Percentiles rank a stretch among this genome's conserved stretches.
phyloP scores from a whole-genome alignment of 1,140 invertebrate genomes.

The Drosophila tristis region DNA sequence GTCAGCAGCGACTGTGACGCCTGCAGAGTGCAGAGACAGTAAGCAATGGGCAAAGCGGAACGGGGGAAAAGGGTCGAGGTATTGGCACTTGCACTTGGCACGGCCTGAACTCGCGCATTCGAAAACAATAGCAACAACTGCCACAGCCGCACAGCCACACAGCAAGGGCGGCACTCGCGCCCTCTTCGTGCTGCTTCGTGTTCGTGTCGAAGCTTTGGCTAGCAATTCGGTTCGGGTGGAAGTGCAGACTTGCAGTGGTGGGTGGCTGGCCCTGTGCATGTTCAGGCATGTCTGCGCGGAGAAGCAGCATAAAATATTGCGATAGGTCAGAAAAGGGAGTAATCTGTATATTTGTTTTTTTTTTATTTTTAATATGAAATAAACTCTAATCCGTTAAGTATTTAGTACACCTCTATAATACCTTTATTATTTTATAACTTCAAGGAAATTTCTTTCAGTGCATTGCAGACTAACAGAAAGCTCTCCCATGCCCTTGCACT shows the following conservation, averaged over 20 bases:
- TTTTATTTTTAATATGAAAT: background rate
- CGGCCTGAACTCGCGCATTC: conserved; percentile 63
- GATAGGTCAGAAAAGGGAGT: conserved; percentile 21
- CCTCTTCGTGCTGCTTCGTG: conserved; percentile 15
- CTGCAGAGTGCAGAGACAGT: conserved; percentile 66
- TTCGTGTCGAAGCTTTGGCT: conserved; percentile 3
- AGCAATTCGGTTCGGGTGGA: conserved; percentile 1
- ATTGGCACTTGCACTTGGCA: conserved; percentile 78
- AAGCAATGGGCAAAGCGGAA: conserved; percentile 43
- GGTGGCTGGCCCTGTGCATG: conserved; percentile 9
- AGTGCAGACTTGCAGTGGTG: conserved; percentile 23
- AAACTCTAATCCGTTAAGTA: background rate
- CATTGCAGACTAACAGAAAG: conserved; percentile 28
- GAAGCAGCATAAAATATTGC: conserved; percentile 26
- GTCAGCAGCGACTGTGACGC: conserved; percentile 24
- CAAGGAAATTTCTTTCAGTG: conserved; percentile 18
- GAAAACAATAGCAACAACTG: conserved; percentile 56
- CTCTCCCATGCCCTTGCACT: conserved; percentile 27
- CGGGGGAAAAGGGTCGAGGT: conserved; percentile 26
- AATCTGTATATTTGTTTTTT: too few relatives aligned
- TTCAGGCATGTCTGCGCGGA: conserved; percentile 11
- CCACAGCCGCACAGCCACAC: conserved; percentile 14
- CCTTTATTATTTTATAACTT: too few relatives aligned
- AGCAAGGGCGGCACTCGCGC: conserved; percentile 67
- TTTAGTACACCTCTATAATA: too few relatives aligned